Evolutionary conservation across 2,113 vertebrate genomes (phyloP).

Genomic region (Amphiprion percula): DNA sequence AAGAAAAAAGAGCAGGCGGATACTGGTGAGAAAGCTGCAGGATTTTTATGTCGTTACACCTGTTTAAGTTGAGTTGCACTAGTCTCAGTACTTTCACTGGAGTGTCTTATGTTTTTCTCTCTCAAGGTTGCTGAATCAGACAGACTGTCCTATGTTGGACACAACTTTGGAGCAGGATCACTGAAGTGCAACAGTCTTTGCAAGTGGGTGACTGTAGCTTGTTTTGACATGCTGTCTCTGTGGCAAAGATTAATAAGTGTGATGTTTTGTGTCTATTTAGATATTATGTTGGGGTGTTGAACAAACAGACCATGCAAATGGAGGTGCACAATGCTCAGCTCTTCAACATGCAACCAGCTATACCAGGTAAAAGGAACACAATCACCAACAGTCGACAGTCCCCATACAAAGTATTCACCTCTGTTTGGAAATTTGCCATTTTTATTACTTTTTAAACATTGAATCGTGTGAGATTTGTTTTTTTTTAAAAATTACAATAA

Average conservation of each 20-base stretch:
- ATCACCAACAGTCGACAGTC: no score
- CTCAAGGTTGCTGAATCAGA: conserved; percentile 91
- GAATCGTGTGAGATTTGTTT: no score
- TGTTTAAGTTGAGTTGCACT: neutral
- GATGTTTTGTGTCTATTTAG: conserved; percentile 73
- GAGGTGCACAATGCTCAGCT: conserved; percentile 91
- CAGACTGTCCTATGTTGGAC: conserved; percentile 90
- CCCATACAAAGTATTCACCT: no score
- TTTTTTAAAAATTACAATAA: no score
- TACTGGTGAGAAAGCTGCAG: conserved; percentile 84
- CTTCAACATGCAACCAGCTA: conserved; percentile 93
- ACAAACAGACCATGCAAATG: conserved; percentile 91
- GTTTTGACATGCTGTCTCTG: neutral
- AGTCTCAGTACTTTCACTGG: neutral
- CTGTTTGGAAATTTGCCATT: neutral
- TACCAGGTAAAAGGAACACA: conserved; percentile 85
- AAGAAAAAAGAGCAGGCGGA: conserved; percentile 85
- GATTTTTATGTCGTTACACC: neutral
- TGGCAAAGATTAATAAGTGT: neutral
- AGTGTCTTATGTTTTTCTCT: neutral
- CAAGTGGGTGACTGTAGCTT: conserved; percentile 84
- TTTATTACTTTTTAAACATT: no score
- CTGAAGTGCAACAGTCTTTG: conserved; percentile 90
- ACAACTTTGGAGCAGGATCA: conserved; percentile 86
- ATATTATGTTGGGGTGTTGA: conserved; percentile 93